Base-by-base conservation (phyloP, 1,140 invertebrate species). In the Sitobion miscanthi region DNA sequence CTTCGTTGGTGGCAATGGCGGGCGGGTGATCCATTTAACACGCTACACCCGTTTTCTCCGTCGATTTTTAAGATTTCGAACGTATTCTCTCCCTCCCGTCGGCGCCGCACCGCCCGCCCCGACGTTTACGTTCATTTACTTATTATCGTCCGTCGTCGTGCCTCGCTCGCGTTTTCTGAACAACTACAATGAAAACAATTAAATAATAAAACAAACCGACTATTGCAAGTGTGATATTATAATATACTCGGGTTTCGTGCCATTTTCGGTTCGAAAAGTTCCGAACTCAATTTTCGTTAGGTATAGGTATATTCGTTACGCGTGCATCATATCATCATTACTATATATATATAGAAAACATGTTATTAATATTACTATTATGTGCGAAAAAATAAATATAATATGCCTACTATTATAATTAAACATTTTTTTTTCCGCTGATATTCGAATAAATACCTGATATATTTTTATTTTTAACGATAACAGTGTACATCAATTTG, bases 51-150 rank as follows among this genome's bases (percentile, higher is more conserved):
- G 49, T 54, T 54, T 89, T 89, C 87, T 54, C n/a, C 87, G 87
- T 89, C 21, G 49, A 89, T 89, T 89, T 89, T 89, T 89, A 35
- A 89, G 87, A 89, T 89, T 89, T 89, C 83, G 3, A 45, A 83
- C 77, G n/a, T 82, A 82, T 42, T 25, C 23, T 35, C 21, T 42
- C 20, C 6, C 20, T 2, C 9, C 83, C 83, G 23, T 5, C 25
- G 57, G 9, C 25, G 20, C n/a, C n/a, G 0, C 17, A 14, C 20
- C 77, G 0, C 35, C 20, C 20, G 20, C 20, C 20, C 0, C 14
- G 4, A 77, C n/a, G 62, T 69, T 62, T 62, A 62, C 30, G 62
- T 69, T 69, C 30, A 69, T 69, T 69, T 69, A n/a, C 62, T 69
- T n/a, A 69, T 30, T n/a, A n/a, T n/a, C n/a, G n/a, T 77, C 14